A percentile compares a stretch with the other conserved stretches of the same genome.
Evolutionary conservation across 2,797 vertebrate species (phyloP).

Genomic region (Rhinella marina): DNA sequence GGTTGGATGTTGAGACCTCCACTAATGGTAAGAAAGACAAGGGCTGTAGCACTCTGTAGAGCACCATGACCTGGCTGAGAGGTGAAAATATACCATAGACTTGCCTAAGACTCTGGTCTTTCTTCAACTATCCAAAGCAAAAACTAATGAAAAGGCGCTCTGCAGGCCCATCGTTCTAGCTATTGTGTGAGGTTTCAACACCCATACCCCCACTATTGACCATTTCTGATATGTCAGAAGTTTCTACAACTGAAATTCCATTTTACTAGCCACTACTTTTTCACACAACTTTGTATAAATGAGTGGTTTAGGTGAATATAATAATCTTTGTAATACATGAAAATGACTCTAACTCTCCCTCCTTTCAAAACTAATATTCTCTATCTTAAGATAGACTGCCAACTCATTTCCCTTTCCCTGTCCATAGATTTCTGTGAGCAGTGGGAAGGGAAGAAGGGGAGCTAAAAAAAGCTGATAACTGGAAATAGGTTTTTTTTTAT

Average conservation of each 20-base stretch:
- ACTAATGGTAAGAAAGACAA: neutral
- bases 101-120: neutral
- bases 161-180: neutral
- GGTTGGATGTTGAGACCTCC: neutral
- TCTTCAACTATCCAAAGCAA: neutral
- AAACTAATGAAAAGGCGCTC: neutral
- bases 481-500: too few relatives aligned
- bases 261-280: too few relatives aligned
- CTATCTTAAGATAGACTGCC: too few relatives aligned
- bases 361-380: too few relatives aligned
- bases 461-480: too few relatives aligned
- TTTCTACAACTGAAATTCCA: neutral
- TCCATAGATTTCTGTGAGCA: too few relatives aligned
- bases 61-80: neutral
- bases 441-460: too few relatives aligned
- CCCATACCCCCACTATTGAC: neutral
- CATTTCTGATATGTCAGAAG: neutral
- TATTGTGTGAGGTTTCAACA: neutral
- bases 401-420: too few relatives aligned
- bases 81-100: neutral
- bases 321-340: too few relatives aligned
- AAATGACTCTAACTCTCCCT: too few relatives aligned
- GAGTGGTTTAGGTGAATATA: too few relatives aligned
- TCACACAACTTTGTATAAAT: too few relatives aligned
- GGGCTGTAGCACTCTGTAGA: neutral